Conservation (phyloP, 2,888 invertebrate species). For the Leucoma salicis region DNA sequence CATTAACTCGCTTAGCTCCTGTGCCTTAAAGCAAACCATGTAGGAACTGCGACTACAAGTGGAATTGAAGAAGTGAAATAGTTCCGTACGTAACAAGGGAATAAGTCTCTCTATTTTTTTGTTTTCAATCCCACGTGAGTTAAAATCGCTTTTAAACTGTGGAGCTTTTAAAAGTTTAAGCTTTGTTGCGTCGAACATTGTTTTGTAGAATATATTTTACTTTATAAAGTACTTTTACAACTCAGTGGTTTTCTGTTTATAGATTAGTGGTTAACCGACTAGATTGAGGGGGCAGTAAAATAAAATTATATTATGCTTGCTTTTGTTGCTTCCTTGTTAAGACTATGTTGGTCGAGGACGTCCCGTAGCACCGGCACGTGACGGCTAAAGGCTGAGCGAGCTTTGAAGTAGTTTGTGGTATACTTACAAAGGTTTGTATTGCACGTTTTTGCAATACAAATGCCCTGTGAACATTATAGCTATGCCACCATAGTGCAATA, state of each 20-base stretch:
- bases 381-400: too few species aligned
- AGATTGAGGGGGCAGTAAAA: not conserved
- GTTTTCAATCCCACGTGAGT: slow-evolving; percentile 11
- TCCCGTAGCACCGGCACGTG: too few species aligned
- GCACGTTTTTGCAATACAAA: too few species aligned
- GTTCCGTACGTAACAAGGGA: slow-evolving; percentile 11
- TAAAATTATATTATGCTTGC: too few species aligned
- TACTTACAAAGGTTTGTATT: too few species aligned
- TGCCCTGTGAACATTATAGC: too few species aligned
- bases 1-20: not conserved
- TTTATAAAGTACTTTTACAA: not conserved
- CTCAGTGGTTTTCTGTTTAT: not conserved
- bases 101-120: slow-evolving; percentile 3
- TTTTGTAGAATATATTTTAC: not conserved
- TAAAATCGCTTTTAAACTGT: slow-evolving; percentile 7
- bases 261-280: not conserved
- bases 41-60: slow-evolving; percentile 18
- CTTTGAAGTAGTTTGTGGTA: too few species aligned
- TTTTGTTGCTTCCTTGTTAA: too few species aligned
- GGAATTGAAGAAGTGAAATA: slow-evolving; percentile 20
- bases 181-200: not conserved
- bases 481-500: too few species aligned
- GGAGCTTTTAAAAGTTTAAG: not conserved
- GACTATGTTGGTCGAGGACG: too few species aligned
- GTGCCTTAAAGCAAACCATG: not conserved